phyloP scores from a whole-genome alignment of 2,888 invertebrate species.

The Thereva nobilitata region DNA sequence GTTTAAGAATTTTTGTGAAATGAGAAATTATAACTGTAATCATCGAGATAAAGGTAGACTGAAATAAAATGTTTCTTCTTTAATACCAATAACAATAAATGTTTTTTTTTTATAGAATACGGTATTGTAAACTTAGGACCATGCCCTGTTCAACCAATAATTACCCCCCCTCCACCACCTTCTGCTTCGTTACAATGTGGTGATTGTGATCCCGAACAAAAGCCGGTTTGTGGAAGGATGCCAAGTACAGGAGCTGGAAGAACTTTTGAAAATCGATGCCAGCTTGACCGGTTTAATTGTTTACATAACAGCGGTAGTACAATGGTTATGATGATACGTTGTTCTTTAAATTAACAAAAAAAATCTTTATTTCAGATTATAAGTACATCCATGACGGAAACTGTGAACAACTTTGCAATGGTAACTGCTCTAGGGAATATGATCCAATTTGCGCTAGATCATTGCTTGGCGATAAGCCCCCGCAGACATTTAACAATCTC shows the following conservation, averaged over 20 bases:
- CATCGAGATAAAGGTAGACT: too few species aligned
- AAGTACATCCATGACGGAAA: slow-evolving; percentile 13
- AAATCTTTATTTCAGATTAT: slow-evolving; percentile 4
- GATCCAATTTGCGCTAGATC: slow-evolving; percentile 14
- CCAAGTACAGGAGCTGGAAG: neutral
- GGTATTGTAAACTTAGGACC: too few species aligned
- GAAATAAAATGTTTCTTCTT: too few species aligned
- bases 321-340: neutral
- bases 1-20: too few species aligned
- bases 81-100: too few species aligned
- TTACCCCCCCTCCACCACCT: neutral
- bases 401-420: slow-evolving; percentile 13
- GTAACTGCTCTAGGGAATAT: neutral
- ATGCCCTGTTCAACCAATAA: too few species aligned
- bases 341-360: neutral
- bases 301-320: slow-evolving; percentile 14
- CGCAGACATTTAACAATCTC: slow-evolving; percentile 6
- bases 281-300: slow-evolving; percentile 20
- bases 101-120: too few species aligned
- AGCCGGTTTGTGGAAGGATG: slow-evolving; percentile 11
- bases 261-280: slow-evolving; percentile 20
- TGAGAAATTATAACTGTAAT: too few species aligned
- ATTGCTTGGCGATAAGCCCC: slow-evolving; percentile 4
- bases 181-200: neutral
- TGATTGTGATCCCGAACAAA: neutral